Percentiles rank a stretch among this genome's conserved stretches.
Conservation (phyloP, 2,888 invertebrate genomes). For the Caenorhabditis japonica region DNA sequence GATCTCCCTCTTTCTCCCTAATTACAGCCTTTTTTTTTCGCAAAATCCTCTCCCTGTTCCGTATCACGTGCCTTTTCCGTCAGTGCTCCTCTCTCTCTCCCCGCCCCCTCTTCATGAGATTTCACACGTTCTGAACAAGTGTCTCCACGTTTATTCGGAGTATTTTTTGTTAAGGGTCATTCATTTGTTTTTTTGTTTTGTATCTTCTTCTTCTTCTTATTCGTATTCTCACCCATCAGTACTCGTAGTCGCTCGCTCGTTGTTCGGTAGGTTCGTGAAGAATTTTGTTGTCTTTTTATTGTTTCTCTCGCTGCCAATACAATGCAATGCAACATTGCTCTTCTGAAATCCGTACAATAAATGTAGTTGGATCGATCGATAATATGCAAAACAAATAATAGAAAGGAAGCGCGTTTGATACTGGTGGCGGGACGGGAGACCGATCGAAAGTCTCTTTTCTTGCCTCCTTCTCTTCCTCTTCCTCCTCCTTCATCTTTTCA, state of each 20-base stretch:
- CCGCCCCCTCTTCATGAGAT: slow-evolving; percentile 21
- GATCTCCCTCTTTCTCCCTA: slow-evolving; percentile 29
- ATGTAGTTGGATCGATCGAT: slow-evolving; percentile 43
- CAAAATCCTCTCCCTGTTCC: slow-evolving; percentile 18
- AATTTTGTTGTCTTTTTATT: slow-evolving; percentile 22
- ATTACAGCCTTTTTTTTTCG: slow-evolving; percentile 1
- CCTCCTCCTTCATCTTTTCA: too few relatives aligned
- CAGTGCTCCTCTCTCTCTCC: slow-evolving; percentile 2
- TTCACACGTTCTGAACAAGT: slow-evolving; percentile 25
- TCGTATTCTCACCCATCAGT: slow-evolving; percentile 5
- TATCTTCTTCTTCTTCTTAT: background rate
- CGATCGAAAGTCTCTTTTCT: slow-evolving; percentile 8
- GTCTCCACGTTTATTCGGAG: slow-evolving; percentile 39
- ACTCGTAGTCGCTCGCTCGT: slow-evolving; percentile 22
- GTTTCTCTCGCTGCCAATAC: background rate
- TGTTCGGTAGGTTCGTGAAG: slow-evolving; percentile 29
- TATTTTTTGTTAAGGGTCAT: slow-evolving; percentile 37
- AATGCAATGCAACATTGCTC: slow-evolving; percentile 16
- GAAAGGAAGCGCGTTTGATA: slow-evolving; percentile 22
- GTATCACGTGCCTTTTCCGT: slow-evolving; percentile 23
- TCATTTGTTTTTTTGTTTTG: slow-evolving; percentile 5
- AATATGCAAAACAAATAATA: slow-evolving; percentile 18
- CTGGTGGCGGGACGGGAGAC: slow-evolving; percentile 21
- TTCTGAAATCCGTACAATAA: slow-evolving; percentile 31
- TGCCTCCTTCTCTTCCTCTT: background rate